A percentile compares a stretch with the other conserved stretches of the same genome.
These are phyloP conservation scores for Hermodice carunculata DNA, from an alignment of 2,888 invertebrate genomes.

Conservation along the genomic window DNA sequence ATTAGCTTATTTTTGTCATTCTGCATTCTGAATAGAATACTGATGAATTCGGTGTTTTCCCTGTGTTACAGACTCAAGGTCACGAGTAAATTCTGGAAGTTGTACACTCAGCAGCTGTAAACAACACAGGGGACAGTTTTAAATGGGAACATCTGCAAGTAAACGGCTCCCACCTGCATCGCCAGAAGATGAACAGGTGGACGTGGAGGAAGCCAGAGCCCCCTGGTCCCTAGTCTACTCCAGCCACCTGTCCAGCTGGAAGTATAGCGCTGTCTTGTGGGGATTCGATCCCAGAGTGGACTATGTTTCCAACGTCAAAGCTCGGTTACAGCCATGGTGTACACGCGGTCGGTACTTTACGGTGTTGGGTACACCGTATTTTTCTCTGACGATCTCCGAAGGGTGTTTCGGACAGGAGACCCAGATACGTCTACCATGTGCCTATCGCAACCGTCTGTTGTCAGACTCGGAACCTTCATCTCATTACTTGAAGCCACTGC, in stretches of 20 bases:
- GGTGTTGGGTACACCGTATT: conserved; percentile 36
- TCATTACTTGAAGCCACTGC: conserved; percentile 44
- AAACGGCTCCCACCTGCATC: no score
- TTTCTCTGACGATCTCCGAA: conserved; percentile 40
- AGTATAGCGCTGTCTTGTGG: conserved; percentile 45
- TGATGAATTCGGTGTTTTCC: no score
- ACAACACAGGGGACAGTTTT: no score
- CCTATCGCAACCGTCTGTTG: conserved; percentile 37
- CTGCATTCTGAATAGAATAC: no score
- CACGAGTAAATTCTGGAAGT: no score
- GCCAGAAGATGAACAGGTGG: no score
- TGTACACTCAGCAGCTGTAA: no score
- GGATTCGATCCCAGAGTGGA: conserved; percentile 47
- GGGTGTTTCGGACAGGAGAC: conserved; percentile 44
- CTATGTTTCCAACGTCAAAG: conserved; percentile 44
- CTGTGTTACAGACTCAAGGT: no score
- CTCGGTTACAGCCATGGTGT: conserved; percentile 47
- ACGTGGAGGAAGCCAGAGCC: no score
- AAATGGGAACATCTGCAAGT: no score
- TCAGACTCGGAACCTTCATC: conserved; percentile 41
- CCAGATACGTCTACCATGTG: conserved; percentile 40
- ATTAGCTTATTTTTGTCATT: no score
- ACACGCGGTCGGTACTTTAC: conserved; percentile 39
- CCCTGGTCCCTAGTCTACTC: no score
- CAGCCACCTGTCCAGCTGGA: conserved; percentile 38